Conservation (phyloP, 1,140 invertebrate genomes). For the Harpegnathos saltator region DNA sequence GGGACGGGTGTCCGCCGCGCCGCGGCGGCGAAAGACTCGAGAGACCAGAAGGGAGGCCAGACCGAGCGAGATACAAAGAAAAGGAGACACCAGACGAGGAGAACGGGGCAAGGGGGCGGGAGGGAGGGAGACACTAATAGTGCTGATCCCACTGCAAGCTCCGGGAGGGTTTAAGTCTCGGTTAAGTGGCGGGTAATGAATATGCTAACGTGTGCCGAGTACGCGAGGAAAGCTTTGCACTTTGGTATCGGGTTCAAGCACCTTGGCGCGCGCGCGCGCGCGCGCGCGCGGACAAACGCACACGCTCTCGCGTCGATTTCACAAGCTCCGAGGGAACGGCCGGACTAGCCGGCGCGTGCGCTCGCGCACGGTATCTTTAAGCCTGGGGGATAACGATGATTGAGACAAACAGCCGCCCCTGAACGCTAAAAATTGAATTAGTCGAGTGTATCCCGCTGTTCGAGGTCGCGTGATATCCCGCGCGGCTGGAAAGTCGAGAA, state of each 20-base stretch:
- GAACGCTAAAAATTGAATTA: neutral
- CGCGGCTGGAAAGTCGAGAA: too few relatives aligned
- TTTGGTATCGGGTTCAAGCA: conserved; percentile 76
- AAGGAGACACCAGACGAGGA: conserved; percentile 37
- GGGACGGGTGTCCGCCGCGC: neutral
- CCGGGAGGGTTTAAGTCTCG: conserved; percentile 71
- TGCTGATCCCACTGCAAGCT: conserved; percentile 78
- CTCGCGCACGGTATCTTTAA: conserved; percentile 2
- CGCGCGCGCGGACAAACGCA: too few relatives aligned
- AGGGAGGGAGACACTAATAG: conserved; percentile 76
- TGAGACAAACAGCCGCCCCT: neutral
- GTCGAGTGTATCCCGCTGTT: neutral
- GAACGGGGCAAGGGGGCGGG: neutral
- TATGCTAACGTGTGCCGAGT: conserved; percentile 82
- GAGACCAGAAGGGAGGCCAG: neutral
- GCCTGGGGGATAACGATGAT: neutral
- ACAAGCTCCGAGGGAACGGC: conserved; percentile 20
- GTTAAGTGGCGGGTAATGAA: conserved; percentile 80
- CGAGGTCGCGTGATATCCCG: neutral
- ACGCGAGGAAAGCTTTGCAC: conserved; percentile 79
- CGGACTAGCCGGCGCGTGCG: neutral
- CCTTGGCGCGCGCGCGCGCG: conserved; percentile 52
- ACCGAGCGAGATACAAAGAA: conserved; percentile 43
- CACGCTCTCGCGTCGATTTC: conserved; percentile 34
- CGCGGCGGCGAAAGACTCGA: conserved; percentile 21